Percentiles rank a stretch among this genome's conserved stretches.
Conservation (phyloP, 2,113 vertebrate species). For the Trogon melanurus region DNA sequence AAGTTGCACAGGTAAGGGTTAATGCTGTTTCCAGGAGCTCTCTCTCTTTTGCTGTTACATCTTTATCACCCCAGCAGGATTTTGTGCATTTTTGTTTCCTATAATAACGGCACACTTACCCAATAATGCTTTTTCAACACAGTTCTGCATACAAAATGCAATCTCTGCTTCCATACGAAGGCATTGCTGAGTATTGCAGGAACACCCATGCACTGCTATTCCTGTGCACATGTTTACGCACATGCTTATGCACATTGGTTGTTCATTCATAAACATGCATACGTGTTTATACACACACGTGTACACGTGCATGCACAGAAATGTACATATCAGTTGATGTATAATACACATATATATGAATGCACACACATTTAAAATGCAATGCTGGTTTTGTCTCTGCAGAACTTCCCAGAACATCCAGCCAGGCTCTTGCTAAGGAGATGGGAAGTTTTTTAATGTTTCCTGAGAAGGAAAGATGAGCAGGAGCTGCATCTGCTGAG, state of each 20-base stretch:
- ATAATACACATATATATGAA: not conserved
- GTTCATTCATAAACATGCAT: not conserved
- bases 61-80: not conserved
- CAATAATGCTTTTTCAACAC: not conserved
- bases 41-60: not conserved
- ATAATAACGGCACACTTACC: not conserved
- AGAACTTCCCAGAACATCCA: not conserved
- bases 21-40: not conserved
- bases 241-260: not conserved
- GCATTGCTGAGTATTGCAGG: not conserved
- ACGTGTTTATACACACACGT: not conserved
- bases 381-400: not conserved
- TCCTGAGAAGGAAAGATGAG: not conserved
- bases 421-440: not conserved
- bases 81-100: not conserved
- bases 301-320: not conserved
- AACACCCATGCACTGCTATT: accelerated
- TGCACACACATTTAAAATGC: not conserved
- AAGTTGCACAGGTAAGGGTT: not conserved
- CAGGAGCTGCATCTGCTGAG: not conserved
- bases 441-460: not conserved
- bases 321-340: not conserved
- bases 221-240: not conserved
- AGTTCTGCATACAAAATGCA: not conserved
- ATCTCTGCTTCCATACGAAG: not conserved